Percentiles rank a stretch among this genome's conserved stretches.
Conservation (phyloP, 2,797 vertebrate genomes). For the Simalia tracyae region DNA sequence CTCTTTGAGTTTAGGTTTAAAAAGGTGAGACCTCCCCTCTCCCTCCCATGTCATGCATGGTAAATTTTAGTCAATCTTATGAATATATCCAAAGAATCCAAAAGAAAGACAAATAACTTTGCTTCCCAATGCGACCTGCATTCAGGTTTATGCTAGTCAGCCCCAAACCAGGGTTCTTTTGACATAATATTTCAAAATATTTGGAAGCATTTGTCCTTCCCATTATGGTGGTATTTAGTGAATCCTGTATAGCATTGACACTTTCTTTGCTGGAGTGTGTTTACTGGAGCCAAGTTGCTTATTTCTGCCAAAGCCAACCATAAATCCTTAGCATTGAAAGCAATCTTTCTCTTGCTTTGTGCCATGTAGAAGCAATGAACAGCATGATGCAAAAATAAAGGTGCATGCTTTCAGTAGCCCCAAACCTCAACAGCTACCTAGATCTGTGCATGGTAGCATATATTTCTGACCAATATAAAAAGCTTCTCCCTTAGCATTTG, state of each 20-base stretch:
- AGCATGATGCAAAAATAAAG: background rate
- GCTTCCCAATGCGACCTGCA: background rate
- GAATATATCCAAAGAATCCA: slow-evolving; percentile 21
- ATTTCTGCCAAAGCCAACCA: background rate
- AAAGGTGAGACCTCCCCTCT: background rate
- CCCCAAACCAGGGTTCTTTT: background rate
- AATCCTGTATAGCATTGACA: background rate
- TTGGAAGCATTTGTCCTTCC: background rate
- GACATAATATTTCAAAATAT: background rate
- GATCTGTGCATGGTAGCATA: background rate
- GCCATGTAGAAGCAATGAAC: background rate
- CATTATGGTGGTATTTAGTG: background rate
- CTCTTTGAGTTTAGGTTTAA: background rate
- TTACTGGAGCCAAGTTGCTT: background rate
- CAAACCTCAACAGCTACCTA: background rate
- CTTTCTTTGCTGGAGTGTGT: background rate
- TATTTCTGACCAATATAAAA: slow-evolving; percentile 9
- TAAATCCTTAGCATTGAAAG: background rate
- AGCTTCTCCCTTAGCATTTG: slow-evolving; percentile 15
- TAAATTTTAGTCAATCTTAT: background rate
- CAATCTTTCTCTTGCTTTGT: background rate
- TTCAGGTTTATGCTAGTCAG: background rate
- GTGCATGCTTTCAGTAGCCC: background rate
- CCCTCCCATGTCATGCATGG: background rate
- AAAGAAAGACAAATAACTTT: background rate